Percentiles rank a stretch among this genome's conserved stretches.
Conservation (phyloP, 2,797 vertebrate genomes). For the Gadopsis bispinosus region DNA sequence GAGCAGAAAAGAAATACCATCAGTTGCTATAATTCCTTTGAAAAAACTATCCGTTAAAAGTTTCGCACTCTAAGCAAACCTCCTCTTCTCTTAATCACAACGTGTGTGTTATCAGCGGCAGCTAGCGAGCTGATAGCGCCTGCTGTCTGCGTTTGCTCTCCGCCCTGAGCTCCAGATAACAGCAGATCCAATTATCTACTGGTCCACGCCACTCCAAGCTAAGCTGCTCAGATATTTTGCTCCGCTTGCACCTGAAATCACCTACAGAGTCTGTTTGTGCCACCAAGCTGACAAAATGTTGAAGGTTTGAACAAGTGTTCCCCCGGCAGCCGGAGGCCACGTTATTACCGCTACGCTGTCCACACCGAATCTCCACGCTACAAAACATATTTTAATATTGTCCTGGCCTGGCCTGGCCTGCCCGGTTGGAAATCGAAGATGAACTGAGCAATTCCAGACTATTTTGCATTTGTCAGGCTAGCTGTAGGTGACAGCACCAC, state of each 20-base stretch:
- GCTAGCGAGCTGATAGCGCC: constrained; percentile 43
- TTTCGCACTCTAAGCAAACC: background rate
- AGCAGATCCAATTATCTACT: background rate
- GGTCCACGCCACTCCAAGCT: background rate
- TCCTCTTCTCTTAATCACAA: constrained; percentile 30
- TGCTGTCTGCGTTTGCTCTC: constrained; percentile 46
- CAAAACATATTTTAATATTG: too few relatives aligned
- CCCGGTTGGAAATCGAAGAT: too few relatives aligned
- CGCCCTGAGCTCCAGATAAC: constrained; percentile 27
- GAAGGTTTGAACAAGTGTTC: background rate
- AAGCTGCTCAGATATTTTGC: background rate
- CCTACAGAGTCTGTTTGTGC: background rate
- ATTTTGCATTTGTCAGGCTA: too few relatives aligned
- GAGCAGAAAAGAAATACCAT: too few relatives aligned
- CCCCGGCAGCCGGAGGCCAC: background rate
- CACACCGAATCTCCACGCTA: background rate
- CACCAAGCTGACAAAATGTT: background rate
- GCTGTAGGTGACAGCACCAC: too few relatives aligned
- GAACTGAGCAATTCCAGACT: too few relatives aligned
- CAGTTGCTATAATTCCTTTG: background rate
- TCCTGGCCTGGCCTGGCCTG: too few relatives aligned
- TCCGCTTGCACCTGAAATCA: background rate
- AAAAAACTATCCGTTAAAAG: background rate
- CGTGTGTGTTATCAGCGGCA: constrained; percentile 38
- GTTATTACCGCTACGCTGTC: background rate